Evolutionary conservation across 2,797 vertebrate species (phyloP).

Genomic region (Propithecus perrieri): DNA sequence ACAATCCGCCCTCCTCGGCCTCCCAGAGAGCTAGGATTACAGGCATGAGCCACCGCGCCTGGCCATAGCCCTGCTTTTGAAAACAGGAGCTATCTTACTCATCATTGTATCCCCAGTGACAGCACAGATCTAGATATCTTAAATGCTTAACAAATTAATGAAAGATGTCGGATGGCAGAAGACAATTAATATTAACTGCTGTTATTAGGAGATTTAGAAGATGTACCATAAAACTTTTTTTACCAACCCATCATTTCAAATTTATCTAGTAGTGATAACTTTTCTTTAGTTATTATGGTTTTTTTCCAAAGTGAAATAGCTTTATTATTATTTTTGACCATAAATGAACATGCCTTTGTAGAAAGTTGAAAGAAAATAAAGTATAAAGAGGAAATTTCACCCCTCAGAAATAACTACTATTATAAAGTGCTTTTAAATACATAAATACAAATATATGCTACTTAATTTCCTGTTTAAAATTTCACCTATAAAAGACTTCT

Average conservation of each 20-base stretch:
- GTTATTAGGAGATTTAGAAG: slow-evolving; percentile 19
- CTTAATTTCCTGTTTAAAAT: slow-evolving; percentile 44
- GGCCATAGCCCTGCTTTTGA: background rate
- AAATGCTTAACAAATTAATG: background rate
- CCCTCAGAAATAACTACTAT: slow-evolving; percentile 3
- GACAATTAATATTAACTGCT: slow-evolving; percentile 14
- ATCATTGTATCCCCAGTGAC: background rate
- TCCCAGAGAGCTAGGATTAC: too few species aligned
- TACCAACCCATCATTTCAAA: background rate
- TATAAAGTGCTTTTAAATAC: slow-evolving; percentile 39
- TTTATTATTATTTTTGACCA: slow-evolving; percentile 1
- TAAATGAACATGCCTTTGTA: background rate
- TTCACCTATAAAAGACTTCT: background rate
- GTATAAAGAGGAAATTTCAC: background rate
- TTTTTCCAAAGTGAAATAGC: background rate
- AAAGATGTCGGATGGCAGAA: background rate
- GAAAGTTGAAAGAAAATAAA: slow-evolving; percentile 18
- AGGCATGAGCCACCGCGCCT: too few species aligned
- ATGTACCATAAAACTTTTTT: background rate
- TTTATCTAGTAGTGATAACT: background rate
- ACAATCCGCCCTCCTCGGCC: too few species aligned
- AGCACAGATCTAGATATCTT: background rate
- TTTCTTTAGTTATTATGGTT: slow-evolving; percentile 10
- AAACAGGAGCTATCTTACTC: background rate
- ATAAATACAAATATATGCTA: background rate